phyloP scores from a whole-genome alignment of 2,888 invertebrate genomes.

The Eilema caniola region DNA sequence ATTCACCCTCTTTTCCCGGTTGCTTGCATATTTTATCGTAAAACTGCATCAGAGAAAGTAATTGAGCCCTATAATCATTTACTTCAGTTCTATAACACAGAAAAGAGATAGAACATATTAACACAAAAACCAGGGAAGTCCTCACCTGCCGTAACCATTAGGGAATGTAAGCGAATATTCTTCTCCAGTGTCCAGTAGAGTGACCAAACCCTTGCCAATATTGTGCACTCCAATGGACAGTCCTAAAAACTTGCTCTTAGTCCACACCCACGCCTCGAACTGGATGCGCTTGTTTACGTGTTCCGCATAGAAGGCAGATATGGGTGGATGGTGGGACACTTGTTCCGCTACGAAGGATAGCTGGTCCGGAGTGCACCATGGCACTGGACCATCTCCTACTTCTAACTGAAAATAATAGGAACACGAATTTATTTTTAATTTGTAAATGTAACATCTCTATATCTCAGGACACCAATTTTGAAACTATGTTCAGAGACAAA shows the following conservation, averaged over 20 bases:
- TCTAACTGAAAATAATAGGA: slow-evolving; percentile 60
- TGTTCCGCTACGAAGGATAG: slow-evolving; percentile 98
- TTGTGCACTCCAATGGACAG: slow-evolving; percentile 99
- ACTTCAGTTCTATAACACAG: too few relatives aligned
- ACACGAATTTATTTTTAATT: too few relatives aligned
- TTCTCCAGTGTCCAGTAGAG: slow-evolving; percentile 95
- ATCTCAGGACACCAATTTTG: too few relatives aligned
- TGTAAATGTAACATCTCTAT: too few relatives aligned
- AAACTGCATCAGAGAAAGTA: too few relatives aligned
- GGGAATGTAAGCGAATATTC: slow-evolving; percentile 99
- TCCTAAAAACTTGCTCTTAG: slow-evolving; percentile 99
- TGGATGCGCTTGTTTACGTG: slow-evolving; percentile 96
- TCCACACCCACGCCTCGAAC: slow-evolving; percentile 99
- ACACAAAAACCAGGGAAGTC: not conserved
- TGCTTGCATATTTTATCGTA: too few relatives aligned
- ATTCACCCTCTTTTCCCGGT: too few relatives aligned
- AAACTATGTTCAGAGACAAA: too few relatives aligned
- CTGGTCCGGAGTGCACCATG: slow-evolving; percentile 96
- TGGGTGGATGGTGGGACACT: slow-evolving; percentile 99
- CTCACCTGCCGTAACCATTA: slow-evolving; percentile 97
- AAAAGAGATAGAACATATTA: too few relatives aligned
- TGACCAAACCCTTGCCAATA: slow-evolving; percentile 97
- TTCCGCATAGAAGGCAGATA: slow-evolving; percentile 99
- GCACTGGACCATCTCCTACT: slow-evolving; percentile 94
- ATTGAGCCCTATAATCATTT: too few relatives aligned